phyloP scores from a whole-genome alignment of 2,113 vertebrate species.

The Spea multiplicata region DNA sequence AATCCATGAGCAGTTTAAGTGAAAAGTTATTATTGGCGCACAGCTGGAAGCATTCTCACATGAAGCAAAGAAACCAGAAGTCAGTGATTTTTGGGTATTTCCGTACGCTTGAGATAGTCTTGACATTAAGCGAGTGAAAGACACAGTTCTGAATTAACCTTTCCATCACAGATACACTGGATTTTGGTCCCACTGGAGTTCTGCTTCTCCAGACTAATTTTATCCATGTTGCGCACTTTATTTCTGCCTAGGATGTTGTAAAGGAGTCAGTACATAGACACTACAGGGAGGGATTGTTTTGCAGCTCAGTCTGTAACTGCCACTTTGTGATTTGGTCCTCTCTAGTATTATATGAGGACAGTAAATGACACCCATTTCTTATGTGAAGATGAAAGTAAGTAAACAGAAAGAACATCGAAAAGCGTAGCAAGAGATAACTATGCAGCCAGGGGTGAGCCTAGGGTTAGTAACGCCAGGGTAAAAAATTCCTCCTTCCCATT shows the following conservation, averaged over 20 bases:
- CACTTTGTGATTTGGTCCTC: too few relatives aligned
- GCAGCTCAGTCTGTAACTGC: not conserved
- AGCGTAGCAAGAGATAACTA: too few relatives aligned
- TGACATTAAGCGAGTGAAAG: conserved; percentile 41
- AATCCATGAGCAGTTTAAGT: not conserved
- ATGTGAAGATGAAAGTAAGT: too few relatives aligned
- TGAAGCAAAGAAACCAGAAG: conserved; percentile 9
- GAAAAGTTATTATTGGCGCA: conserved; percentile 16
- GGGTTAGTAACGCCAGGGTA: too few relatives aligned
- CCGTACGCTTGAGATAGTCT: conserved; percentile 16
- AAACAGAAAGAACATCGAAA: too few relatives aligned
- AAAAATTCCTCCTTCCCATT: too few relatives aligned
- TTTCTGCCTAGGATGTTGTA: not conserved
- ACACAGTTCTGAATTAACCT: conserved; percentile 33
- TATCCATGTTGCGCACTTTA: conserved; percentile 12
- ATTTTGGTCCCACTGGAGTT: not conserved
- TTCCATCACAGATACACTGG: conserved; percentile 12
- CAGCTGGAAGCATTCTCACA: conserved; percentile 20
- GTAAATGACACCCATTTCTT: too few relatives aligned
- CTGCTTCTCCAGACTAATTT: conserved; percentile 28
- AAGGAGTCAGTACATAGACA: conserved; percentile 7
- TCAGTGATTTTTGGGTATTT: conserved; percentile 36
- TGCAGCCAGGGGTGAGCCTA: too few relatives aligned
- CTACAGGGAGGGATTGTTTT: conserved; percentile 14
- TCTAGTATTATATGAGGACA: too few relatives aligned